These are phyloP conservation scores for Hydra vulgaris DNA, from an alignment of 30 jellyfish, hydroid and myxozoan genomes.

Conservation along the genomic window DNA sequence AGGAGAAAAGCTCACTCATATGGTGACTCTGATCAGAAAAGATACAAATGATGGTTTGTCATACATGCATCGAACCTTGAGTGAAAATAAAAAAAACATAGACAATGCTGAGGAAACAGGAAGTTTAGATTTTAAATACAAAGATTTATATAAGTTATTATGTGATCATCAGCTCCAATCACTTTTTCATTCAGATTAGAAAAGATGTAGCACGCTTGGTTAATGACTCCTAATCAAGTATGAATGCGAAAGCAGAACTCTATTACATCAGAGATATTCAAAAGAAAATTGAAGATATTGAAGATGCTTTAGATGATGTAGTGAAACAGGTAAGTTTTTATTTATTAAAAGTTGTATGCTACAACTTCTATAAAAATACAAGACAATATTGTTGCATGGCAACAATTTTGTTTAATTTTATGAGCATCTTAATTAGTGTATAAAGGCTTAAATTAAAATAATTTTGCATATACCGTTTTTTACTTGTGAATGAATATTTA, in stretches of 20 bases:
- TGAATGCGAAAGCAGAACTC: neutral
- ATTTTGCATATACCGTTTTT: too few relatives aligned
- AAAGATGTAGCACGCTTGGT: neutral
- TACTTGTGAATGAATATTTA: too few relatives aligned
- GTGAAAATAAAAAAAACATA: conserved; percentile 17
- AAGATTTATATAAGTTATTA: too few relatives aligned
- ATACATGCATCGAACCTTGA: conserved; percentile 1
- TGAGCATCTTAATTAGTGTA: too few relatives aligned
- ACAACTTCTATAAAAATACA: too few relatives aligned
- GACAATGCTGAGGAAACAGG: conserved; percentile 13
- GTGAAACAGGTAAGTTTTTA: conserved; percentile 29
- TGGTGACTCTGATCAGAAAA: conserved; percentile 12
- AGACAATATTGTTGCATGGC: too few relatives aligned
- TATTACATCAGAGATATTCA: neutral
- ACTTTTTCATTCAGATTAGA: neutral
- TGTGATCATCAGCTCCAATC: too few relatives aligned
- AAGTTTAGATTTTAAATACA: too few relatives aligned
- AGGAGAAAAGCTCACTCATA: conserved; percentile 23
- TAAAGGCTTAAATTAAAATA: too few relatives aligned
- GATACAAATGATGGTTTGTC: conserved; percentile 23
- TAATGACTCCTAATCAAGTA: neutral
- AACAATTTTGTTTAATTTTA: too few relatives aligned
- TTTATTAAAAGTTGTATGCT: too few relatives aligned
- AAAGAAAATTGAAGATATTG: conserved; percentile 19
- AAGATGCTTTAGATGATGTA: conserved; percentile 28